Evolutionary conservation across 2,888 invertebrate genomes (phyloP).

Genomic region (Leptopilina syphax): DNA sequence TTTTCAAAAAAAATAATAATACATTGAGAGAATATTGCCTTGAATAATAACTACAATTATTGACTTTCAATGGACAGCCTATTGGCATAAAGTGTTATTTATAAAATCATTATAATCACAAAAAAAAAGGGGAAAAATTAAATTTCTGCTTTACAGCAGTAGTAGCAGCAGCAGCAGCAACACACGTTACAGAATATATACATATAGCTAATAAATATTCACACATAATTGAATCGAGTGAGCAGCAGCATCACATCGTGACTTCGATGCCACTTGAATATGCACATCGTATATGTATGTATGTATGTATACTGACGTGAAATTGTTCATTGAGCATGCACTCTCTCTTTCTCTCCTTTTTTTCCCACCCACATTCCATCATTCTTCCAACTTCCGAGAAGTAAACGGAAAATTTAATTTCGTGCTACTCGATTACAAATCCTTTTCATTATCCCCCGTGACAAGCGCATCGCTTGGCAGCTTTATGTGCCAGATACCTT

Average conservation of each 20-base stretch:
- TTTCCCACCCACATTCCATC: conserved; percentile 30
- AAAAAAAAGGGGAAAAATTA: not conserved
- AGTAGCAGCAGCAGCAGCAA: no score
- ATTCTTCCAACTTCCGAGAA: conserved; percentile 7
- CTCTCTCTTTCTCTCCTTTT: conserved; percentile 10
- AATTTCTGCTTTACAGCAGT: not conserved
- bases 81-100: conserved; percentile 21
- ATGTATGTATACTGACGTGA: conserved; percentile 49
- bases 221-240: conserved; percentile 34
- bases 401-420: conserved; percentile 35
- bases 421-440: conserved; percentile 33
- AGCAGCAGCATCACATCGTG: conserved; percentile 46
- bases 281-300: conserved; percentile 45
- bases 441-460: conserved; percentile 20
- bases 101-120: not conserved
- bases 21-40: not conserved
- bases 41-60: conserved; percentile 14
- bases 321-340: conserved; percentile 56
- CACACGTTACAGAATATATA: not conserved
- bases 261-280: conserved; percentile 55
- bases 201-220: conserved; percentile 25
- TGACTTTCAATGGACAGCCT: not conserved
- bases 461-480: conserved; percentile 14
- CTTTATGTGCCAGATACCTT: conserved; percentile 6
- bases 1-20: not conserved